Base-by-base conservation (phyloP, 2,113 vertebrate genomes). In the Felis chaus region DNA sequence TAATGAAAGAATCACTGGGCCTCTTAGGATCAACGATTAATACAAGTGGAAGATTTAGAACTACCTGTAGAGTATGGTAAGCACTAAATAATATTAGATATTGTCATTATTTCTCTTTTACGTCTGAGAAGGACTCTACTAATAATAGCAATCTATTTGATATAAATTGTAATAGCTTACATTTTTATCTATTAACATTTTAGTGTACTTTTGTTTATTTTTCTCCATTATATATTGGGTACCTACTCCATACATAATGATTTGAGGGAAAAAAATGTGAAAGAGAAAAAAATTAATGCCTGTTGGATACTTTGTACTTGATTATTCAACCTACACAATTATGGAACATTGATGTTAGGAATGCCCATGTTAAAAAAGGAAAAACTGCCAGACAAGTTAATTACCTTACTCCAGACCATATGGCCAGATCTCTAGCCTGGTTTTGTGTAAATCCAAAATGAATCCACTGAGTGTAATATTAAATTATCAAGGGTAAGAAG, bases 401-500 rank as follows among this genome's bases (percentile, higher is more conserved):
- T 57, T 57, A 39, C 41, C 13, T 48, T 15, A 9, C 4, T 1
- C 2, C 4, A 31, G 4, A 66, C 41, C 4, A 11, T 45, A 19
- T 48, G 6, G 18, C 12, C 5, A 39, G 9, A 13, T 19, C 25
- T 27, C 19, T 4, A 1, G 0, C 5, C 39, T 50, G 39, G 33
- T 73, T 73, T 4, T 1, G 0, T 3, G 8, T 61, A 31, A 68
- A 29, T 79, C 27, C 23, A 41, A 89, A 90, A 4, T 48, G 29
- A 3, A 9, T 61, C 5, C 31, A 78, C 11, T 23, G 11, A 45
- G 5, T 3, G 2, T 29, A 33, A 5, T 11, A n/a, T 3, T 23
- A 69, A 79, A 57, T 29, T 19, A 16, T 33, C 8, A 71, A 80
- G 6, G 3, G 3, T 1, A 76, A 10, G 31, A 21, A 91, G 15